These are phyloP conservation scores for Nysson spinosus DNA, from an alignment of 2,888 invertebrate species.

Conservation along the genomic window DNA sequence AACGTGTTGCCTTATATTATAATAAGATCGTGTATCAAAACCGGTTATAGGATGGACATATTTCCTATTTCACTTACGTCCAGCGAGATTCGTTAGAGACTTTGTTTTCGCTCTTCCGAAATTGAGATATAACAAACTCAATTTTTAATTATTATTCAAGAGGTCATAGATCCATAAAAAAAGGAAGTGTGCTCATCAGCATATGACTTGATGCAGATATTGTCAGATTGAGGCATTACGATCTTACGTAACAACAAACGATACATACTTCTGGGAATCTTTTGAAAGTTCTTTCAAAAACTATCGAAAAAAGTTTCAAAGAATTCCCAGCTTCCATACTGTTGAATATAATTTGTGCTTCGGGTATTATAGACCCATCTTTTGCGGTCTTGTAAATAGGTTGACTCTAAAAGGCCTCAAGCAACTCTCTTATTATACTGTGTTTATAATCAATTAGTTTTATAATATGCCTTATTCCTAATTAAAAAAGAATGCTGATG, in stretches of 20 bases:
- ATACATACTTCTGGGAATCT: neutral
- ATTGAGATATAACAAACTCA: conserved; percentile 14
- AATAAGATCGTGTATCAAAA: conserved; percentile 66
- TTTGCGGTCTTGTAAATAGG: too few species aligned
- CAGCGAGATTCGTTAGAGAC: conserved; percentile 8
- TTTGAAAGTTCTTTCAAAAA: conserved; percentile 17
- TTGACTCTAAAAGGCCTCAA: too few species aligned
- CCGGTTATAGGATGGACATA: conserved; percentile 51
- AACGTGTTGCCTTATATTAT: conserved; percentile 59
- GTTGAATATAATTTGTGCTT: too few species aligned
- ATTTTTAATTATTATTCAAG: conserved; percentile 26
- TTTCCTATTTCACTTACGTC: too few species aligned
- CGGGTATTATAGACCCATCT: too few species aligned
- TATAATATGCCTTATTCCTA: too few species aligned
- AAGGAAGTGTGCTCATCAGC: conserved; percentile 21
- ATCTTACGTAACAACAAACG: conserved; percentile 27
- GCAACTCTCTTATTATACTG: too few species aligned
- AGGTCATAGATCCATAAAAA: conserved; percentile 22
- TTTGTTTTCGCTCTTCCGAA: neutral
- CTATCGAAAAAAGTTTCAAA: too few species aligned
- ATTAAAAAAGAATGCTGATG: too few species aligned
- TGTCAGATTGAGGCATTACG: conserved; percentile 9
- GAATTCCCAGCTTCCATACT: too few species aligned
- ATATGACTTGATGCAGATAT: conserved; percentile 19
- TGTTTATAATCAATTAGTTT: too few species aligned